A percentile compares a stretch with the other conserved stretches of the same genome.
phyloP scores from a whole-genome alignment of 2,797 vertebrate genomes.

The Kryptopterus vitreolus region DNA sequence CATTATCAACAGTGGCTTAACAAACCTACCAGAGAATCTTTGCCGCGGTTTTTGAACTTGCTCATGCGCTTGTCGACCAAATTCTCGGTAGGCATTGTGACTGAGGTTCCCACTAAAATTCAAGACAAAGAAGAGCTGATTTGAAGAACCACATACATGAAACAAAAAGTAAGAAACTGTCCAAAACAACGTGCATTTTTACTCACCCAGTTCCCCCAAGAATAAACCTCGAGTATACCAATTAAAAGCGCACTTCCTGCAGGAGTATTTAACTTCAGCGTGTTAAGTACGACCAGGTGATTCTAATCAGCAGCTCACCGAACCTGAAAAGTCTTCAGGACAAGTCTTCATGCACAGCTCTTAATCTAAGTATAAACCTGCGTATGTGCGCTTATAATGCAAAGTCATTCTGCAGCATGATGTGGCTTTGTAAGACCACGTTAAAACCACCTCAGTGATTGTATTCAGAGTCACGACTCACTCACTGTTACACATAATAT shows the following conservation, averaged over 20 bases:
- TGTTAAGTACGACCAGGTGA: slow-evolving; percentile 37
- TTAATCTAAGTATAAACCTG: neutral
- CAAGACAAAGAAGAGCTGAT: neutral
- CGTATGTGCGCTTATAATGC: neutral
- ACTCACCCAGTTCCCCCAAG: neutral
- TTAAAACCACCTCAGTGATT: neutral
- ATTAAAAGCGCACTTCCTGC: neutral
- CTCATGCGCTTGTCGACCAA: slow-evolving; percentile 65
- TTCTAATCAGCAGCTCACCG: slow-evolving; percentile 3
- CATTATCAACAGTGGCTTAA: neutral
- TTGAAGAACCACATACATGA: neutral
- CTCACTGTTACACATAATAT: too few relatives aligned
- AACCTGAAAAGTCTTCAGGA: neutral
- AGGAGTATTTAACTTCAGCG: slow-evolving; percentile 32
- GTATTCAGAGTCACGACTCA: neutral
- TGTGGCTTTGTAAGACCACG: neutral
- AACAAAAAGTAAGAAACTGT: neutral
- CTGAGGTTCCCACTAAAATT: neutral
- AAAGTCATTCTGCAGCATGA: neutral
- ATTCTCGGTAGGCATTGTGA: slow-evolving; percentile 73
- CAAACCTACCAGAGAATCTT: slow-evolving; percentile 78
- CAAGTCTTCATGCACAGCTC: neutral
- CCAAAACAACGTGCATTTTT: neutral
- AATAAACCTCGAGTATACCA: neutral
- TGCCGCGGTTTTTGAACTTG: slow-evolving; percentile 90